These are phyloP conservation scores for Drosophila rhopaloa DNA, from an alignment of 1,140 invertebrate species.

Conservation along the genomic window DNA sequence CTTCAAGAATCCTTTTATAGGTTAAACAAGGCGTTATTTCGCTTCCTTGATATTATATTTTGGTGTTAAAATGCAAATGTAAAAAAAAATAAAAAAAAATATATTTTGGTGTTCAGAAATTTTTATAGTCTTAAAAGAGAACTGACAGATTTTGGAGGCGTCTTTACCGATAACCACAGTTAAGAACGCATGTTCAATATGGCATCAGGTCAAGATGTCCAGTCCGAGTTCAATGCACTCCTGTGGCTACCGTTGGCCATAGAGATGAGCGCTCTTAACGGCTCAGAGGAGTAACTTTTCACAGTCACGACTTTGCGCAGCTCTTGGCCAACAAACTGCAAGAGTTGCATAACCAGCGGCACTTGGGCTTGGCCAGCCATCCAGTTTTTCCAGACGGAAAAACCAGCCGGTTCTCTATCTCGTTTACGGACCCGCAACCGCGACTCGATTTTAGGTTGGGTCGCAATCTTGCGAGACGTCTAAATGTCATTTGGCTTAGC, in stretches of 20 bases:
- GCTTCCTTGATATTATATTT: too few species aligned
- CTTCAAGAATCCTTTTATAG: neutral
- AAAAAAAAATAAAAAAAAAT: too few species aligned
- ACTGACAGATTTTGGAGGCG: too few species aligned
- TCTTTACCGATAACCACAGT: too few species aligned
- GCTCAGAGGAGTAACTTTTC: constrained; percentile 9
- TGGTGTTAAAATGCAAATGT: too few species aligned
- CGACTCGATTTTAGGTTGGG: constrained; percentile 15
- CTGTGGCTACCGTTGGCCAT: neutral
- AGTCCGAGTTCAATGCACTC: constrained; percentile 5
- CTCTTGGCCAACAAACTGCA: constrained; percentile 12
- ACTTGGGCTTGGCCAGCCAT: constrained; percentile 29
- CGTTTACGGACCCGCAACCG: constrained; percentile 18
- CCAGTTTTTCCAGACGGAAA: constrained; percentile 31
- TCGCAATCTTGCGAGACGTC: constrained; percentile 4
- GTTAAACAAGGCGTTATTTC: too few species aligned
- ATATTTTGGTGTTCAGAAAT: too few species aligned
- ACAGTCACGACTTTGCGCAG: too few species aligned
- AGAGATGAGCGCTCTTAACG: neutral
- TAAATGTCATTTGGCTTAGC: constrained; percentile 34
- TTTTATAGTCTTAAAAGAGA: too few species aligned
- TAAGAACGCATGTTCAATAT: neutral
- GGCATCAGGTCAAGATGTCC: neutral
- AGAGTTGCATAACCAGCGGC: constrained; percentile 34
- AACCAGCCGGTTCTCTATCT: constrained; percentile 36